A percentile compares a stretch with the other conserved stretches of the same genome.
phyloP scores from a whole-genome alignment of 2,113 vertebrate genomes.

The Crocuta crocuta region DNA sequence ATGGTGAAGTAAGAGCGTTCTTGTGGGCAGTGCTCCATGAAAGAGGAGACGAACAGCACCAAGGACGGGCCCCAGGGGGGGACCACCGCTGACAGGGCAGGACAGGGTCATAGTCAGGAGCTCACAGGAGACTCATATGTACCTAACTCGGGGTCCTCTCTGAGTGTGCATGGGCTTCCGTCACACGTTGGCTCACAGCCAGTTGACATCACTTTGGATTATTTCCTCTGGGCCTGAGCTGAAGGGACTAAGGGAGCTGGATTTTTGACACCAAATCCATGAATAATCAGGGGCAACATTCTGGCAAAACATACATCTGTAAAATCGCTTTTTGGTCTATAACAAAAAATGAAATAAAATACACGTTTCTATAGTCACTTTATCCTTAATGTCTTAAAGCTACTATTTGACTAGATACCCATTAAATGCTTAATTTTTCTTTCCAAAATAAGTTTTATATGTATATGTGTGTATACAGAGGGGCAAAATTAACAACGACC shows the following conservation, averaged over 20 bases:
- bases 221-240: not conserved
- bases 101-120: not conserved
- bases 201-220: not conserved
- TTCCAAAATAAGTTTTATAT: not conserved
- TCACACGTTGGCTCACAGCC: not conserved
- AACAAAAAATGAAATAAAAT: not conserved
- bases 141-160: not conserved
- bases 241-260: constrained; percentile 1
- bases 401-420: not conserved
- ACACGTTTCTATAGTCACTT: rapidly evolving
- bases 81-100: not conserved
- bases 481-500: not conserved
- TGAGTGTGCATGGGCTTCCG: not conserved
- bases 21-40: not conserved
- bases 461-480: not conserved
- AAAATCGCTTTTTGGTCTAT: constrained; percentile 40
- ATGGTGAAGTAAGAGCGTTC: not conserved
- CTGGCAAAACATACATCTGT: not conserved
- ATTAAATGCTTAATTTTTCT: not conserved
- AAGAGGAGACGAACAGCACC: rapidly evolving
- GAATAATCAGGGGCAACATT: not conserved
- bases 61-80: not conserved
- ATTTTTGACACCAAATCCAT: constrained; percentile 42
- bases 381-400: not conserved
- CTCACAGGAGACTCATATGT: not conserved